Evolutionary conservation across 1,140 invertebrate species (phyloP).

Genomic region (Heliconius hermathena): DNA sequence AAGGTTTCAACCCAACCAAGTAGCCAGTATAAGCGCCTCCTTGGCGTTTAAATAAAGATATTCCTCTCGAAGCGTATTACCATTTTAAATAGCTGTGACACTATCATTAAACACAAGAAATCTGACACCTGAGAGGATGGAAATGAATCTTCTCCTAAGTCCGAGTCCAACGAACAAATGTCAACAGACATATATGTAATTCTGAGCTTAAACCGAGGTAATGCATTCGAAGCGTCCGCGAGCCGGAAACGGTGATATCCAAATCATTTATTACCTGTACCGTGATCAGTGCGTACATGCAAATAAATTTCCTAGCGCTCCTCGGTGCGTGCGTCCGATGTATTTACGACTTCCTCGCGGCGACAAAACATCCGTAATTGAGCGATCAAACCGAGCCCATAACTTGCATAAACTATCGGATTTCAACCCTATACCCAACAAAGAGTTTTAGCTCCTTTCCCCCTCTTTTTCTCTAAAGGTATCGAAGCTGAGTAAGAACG

Average conservation of each 20-base stretch:
- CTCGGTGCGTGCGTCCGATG: conserved; percentile 43
- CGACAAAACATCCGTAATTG: conserved; percentile 69
- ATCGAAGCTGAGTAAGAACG: conserved; percentile 7
- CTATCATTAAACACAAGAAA: conserved; percentile 12
- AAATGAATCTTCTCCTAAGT: background rate
- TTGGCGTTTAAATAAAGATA: conserved; percentile 1
- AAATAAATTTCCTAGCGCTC: conserved; percentile 47
- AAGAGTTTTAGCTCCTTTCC: conserved; percentile 39
- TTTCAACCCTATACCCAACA: conserved; percentile 56
- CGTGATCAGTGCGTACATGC: conserved; percentile 44
- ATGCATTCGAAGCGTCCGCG: conserved; percentile 3
- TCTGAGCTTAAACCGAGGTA: background rate
- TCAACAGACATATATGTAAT: background rate
- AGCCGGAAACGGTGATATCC: conserved; percentile 33
- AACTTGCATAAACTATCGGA: conserved; percentile 63
- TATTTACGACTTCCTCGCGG: conserved; percentile 68
- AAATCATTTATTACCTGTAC: conserved; percentile 34
- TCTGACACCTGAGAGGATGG: conserved; percentile 1
- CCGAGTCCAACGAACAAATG: background rate
- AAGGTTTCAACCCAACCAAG: background rate
- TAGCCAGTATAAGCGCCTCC: background rate
- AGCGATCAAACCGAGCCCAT: conserved; percentile 63
- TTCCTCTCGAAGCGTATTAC: conserved; percentile 5
- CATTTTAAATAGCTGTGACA: conserved; percentile 13
- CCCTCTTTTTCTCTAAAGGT: background rate